Evolutionary conservation across 2,888 invertebrate species (phyloP), one percentile per base, ranked within the genome.

Genomic region (Eupithecia inturbata): DNA sequence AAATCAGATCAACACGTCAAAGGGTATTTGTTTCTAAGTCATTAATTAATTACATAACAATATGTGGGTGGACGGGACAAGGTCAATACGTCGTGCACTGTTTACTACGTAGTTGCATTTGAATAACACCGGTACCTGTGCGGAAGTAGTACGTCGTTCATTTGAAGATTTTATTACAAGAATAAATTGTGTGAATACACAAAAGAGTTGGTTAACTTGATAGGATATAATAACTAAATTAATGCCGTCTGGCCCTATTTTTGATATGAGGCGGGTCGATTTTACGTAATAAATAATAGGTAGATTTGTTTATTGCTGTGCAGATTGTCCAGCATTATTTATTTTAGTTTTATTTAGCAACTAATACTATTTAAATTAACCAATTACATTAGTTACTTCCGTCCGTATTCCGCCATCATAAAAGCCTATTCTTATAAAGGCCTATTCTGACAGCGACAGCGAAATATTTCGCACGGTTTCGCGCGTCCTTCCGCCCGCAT

Each of bases 21-120:
- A 12, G 53, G 22, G 22, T 22, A 22, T 53, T 22, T 53, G 12
- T 22, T 53, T 22, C n/a, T 53, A 12, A 53, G 3, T 12, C 22
- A 22, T 53, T 53, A 12, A 53, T 3, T 12, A 10, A 22, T 53
- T 53, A 53, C 22, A 22, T 22, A 57, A 26, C 10, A 53, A 14
- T 22, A n/a, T 10, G 73, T 71, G 63, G 72, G 72, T 22, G 4
- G 57, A 26, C 26, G 10, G 69, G 22, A 26, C 77, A 74, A 77
- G 75, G 77, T 72, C 60, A 62, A 60, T 26, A 28, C 73, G 68
- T 14, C 22, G 53, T 60, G n/a, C n/a, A n/a, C n/a, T n/a, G 68
- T n/a, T 45, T n/a, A 62, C 71, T 75, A 60, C 63, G 71, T 68
- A 68, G 45, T 67, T 70, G 66, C 53, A 77, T 66, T 70, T 64